Evolutionary conservation across 2,797 vertebrate species (phyloP).

Genomic region (Microhierax caerulescens): DNA sequence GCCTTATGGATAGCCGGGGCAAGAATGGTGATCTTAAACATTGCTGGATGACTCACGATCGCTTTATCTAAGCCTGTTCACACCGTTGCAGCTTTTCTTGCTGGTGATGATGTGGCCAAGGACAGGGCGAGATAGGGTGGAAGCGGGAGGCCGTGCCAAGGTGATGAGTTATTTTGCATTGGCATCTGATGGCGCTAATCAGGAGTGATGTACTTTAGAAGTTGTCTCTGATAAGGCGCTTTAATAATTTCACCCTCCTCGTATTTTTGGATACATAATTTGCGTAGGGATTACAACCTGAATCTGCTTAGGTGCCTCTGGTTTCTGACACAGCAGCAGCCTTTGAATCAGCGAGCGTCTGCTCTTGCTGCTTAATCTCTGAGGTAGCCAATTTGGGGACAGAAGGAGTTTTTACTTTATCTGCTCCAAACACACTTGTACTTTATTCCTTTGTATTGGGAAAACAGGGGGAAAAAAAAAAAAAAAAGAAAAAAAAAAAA

Average conservation of each 20-base stretch:
- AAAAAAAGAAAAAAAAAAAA: background rate
- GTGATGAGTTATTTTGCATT: background rate
- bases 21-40: constrained; percentile 37
- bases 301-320: constrained; percentile 68
- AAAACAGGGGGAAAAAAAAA: background rate
- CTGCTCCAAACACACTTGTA: constrained; percentile 62
- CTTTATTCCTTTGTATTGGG: constrained; percentile 44
- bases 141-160: background rate
- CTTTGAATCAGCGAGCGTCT: constrained; percentile 63
- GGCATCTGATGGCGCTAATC: constrained; percentile 53
- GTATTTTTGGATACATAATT: constrained; percentile 53
- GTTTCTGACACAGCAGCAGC: constrained; percentile 65
- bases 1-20: background rate
- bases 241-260: constrained; percentile 51
- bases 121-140: constrained; percentile 35
- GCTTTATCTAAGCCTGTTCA: constrained; percentile 62
- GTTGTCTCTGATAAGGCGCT: constrained; percentile 46
- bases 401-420: constrained; percentile 70
- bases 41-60: background rate
- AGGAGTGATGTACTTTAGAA: constrained; percentile 7
- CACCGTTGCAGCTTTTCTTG: constrained; percentile 51
- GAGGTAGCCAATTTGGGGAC: constrained; percentile 66
- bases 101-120: constrained; percentile 34
- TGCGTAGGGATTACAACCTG: constrained; percentile 65
- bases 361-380: constrained; percentile 69